These are phyloP conservation scores for Darevskia mixta DNA, from an alignment of 2,797 vertebrate species.

Conservation along the genomic window DNA sequence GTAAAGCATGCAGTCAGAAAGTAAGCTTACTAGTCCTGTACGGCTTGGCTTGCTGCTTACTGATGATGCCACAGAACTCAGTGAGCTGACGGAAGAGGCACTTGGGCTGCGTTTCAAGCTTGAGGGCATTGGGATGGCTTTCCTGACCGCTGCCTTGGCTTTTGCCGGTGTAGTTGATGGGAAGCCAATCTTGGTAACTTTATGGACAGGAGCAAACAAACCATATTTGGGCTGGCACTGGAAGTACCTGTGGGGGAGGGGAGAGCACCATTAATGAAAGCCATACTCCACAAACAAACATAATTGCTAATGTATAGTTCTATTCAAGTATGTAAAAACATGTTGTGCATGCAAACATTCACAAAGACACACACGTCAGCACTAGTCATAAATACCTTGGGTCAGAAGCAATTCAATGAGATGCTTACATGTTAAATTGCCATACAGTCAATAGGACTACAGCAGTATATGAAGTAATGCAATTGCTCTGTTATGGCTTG, in stretches of 20 bases:
- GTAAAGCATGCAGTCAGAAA: conserved; percentile 53
- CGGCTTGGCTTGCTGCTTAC: conserved; percentile 98
- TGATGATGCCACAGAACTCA: conserved; percentile 96
- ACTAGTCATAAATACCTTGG: not conserved
- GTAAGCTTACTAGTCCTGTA: conserved; percentile 92
- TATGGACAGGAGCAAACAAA: conserved; percentile 96
- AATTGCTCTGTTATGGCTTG: not conserved
- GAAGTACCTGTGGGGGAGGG: conserved; percentile 87
- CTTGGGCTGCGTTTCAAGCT: conserved; percentile 94
- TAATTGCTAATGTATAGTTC: not conserved
- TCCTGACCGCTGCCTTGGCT: conserved; percentile 90
- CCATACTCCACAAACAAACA: not conserved
- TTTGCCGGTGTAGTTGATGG: conserved; percentile 97
- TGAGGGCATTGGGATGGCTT: conserved; percentile 83
- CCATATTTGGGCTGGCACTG: conserved; percentile 98
- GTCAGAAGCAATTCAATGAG: not conserved
- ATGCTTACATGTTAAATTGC: not conserved
- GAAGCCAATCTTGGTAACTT: conserved; percentile 97
- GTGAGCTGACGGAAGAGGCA: conserved; percentile 94
- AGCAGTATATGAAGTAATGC: not conserved
- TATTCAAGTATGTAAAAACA: not conserved
- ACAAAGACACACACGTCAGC: not conserved
- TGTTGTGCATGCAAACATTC: not conserved
- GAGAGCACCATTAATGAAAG: not conserved
- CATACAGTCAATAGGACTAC: not conserved